Base-by-base conservation (phyloP, 2,888 invertebrate species). In the Luperina nickerlii region DNA sequence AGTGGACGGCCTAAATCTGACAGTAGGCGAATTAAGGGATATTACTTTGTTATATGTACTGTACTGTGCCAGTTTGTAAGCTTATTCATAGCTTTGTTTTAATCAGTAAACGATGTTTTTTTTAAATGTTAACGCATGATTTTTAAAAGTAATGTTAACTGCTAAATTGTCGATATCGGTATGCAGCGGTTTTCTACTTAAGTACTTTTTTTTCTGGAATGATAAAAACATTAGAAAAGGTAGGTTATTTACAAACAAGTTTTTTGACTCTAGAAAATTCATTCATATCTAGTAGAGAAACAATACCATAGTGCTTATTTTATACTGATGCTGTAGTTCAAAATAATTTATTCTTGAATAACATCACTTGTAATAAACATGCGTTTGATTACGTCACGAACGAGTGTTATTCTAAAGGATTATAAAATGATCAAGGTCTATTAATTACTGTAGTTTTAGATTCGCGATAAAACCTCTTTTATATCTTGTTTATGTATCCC, bases 1-100 rank as follows among this genome's bases (percentile, higher is more conserved):
- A 84, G 89, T 89, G 83, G 89, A 85, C 86, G 74, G 82, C 57
- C 77, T 66, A 84, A 89, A 88, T 83, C 82, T 86, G 88, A 89
- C 87, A 87, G 38, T 38, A 38, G 84, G 81, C 78, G 82, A 87
- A 89, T 88, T 88, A 86, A 75, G 78, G 79, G 78, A 77, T 81
- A 78, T 83, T 84, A 73, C 81, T 88, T 85, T 79, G 82, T 82
- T 82, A 75, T 68, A 32, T 32, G 32, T 32, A 78, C 78, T 71
- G 62, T 76, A 70, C 81, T 73, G 62, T 63, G 78, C 60, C 74
- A 76, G 79, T 73, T 74, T 67, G 60, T 68, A 69, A 81, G 75
- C 68, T 76, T 57, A 78, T 81, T 81, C 74, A 76, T 73, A 67
- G 51, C 45, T 70, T 79, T 63, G 73, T 65, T 38, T 51, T 38